Evolutionary conservation across 2,888 invertebrate genomes (phyloP), one percentile per base, ranked within the genome.

Genomic region (Apeira syringaria): DNA sequence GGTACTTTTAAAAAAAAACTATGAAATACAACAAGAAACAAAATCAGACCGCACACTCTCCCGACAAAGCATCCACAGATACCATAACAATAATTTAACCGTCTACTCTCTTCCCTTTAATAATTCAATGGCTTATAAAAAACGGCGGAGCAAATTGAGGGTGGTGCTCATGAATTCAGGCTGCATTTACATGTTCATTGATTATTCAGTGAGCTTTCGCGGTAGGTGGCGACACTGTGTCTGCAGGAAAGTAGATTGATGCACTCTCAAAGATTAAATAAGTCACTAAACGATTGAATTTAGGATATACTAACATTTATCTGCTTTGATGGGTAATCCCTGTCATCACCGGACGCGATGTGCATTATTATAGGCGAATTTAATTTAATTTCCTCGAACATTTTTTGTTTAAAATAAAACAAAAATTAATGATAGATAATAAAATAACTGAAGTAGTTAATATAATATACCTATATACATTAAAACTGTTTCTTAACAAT

Each of bases 181-280:
- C 59, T 70, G 74, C 75, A 82, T 82, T 80, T 80, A 78, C 81
- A 80, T 81, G 70, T 59, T 68, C 79, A 77, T 82, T 74, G 74
- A 74, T 73, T 72, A 81, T 82, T 79, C 79, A 81, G 64, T 48
- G 52, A 50, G 47, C 42, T 55, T 37, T 25, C 29, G 33, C 8
- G 36, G 54, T 32, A 36, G 46, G 31, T 36, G 52, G 47, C 43
- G 56, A 55, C 58, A 56, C 48, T 22, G 35, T 28, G 44, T 15
- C 48, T 45, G 30, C 12, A 40, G n/a, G 32, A 15, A 34, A 9
- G 30, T 5, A 17, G 12, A 25, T 45, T 38, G 42, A 12, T 37
- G 32, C 36, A 33, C 27, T 32, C n/a, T 6, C 5, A 3, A 9
- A 9, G 8, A 9, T 24, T 24, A 24, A 2, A 24, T 9, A 24